Conservation (phyloP, 1,140 invertebrate species). For the Aphaenogaster ashmeadi region DNA sequence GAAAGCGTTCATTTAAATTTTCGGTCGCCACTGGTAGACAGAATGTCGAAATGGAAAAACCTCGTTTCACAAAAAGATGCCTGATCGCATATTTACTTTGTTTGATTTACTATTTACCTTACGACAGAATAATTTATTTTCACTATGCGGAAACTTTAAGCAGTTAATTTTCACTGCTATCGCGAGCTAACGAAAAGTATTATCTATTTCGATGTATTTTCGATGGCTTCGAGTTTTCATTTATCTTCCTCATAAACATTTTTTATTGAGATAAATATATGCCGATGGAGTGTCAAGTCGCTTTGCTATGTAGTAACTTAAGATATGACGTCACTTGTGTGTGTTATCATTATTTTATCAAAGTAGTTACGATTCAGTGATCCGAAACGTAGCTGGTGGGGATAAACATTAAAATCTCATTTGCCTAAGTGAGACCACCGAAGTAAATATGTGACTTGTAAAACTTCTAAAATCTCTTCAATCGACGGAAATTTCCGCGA, state of each 20-base stretch:
- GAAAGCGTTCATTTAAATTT: neutral
- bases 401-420: constrained; percentile 3
- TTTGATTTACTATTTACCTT: neutral
- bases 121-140: neutral
- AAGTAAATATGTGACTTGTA: neutral
- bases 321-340: neutral
- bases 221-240: neutral
- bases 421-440: neutral
- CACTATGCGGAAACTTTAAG: neutral
- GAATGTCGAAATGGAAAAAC: neutral
- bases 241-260: neutral
- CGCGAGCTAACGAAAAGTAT: neutral
- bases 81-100: neutral
- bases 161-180: neutral
- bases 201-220: neutral
- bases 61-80: neutral
- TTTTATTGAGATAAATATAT: neutral
- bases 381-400: neutral
- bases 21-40: too few species aligned
- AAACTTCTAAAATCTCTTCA: neutral
- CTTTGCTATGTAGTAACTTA: neutral
- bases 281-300: neutral
- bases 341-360: neutral
- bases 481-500: neutral
- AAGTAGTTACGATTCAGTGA: neutral